Base-by-base conservation (phyloP, 2,888 invertebrate genomes). In the Harpalus rubripes region DNA sequence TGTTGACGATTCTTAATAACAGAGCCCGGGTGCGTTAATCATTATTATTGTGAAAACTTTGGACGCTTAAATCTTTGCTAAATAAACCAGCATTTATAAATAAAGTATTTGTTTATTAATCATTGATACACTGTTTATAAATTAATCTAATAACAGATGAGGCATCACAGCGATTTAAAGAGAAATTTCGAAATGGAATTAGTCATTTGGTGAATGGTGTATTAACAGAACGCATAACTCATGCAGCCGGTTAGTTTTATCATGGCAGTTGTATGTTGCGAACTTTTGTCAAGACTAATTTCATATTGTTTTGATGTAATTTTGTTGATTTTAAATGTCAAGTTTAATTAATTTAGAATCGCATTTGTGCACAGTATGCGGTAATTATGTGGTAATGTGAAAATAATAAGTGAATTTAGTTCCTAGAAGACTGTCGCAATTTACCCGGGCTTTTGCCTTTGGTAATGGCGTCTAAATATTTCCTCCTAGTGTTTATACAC, bases 371-470 rank as follows among this genome's bases (percentile, higher is more conserved):
- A 39, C 18, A 18, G 16, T 44, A 56, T 18, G 44, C 16, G 44
- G 10, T 56, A 58, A 56, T 16, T 12, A 78, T 80, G 22, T 81
- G 81, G 61, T 63, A 65, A 81, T 81, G 63, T 44, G 61, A 63
- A 41, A 81, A 44, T 63, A 44, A 59, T 59, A 72, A 61, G 32
- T 83, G 72, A 74, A 44, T 74, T 41, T 61, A 22, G 15, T 74
- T 18, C 18, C 74, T 58, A 56, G 52, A 10, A 83, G 39, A 41
- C 72, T 76, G 41, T 83, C 72, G 74, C 83, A 83, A 83, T 84
- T 84, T 84, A 68, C 84, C 84, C 84, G 84, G 84, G 84, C 84
- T 84, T 84, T 84, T 84, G 65, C 79, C 61, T 32, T 83, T 79
- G 65, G 78, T 52, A 84, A 84, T 84, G 84, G 84, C 84, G 84